Evolutionary conservation across 2,888 invertebrate genomes (phyloP), one percentile per base, ranked within the genome.

Genomic region (Osmoderma eremita): DNA sequence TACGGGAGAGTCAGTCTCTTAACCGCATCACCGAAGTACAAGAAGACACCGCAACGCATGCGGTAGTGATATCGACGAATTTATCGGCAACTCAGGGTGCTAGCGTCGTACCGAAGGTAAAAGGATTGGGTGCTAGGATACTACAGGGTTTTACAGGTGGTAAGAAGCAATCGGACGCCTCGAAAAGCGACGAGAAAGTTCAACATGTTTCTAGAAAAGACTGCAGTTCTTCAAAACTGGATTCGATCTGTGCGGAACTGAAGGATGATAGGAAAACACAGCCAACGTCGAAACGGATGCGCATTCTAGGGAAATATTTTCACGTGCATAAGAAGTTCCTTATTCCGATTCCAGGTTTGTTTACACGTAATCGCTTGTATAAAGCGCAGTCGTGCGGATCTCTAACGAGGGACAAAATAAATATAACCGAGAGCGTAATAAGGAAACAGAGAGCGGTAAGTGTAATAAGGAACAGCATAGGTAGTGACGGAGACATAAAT

Each of bases 1-100:
- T 94, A 65, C 86, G 93, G 8, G 93, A 94, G 83, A 93, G 92
- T 74, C 93, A 94, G 78, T 93, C 93, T 22, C 83, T 94, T 69
- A 94, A 93, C 81, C 88, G 93, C 71, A 93, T 94, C 71, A 93
- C 93, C 13, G 94, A 94, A 83, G 93, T 93, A 72, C 92, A 93
- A 81, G 93, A 93, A 80, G 91, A 89, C 63, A 87, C 83, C 42
- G 75, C 79, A 39, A 69, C 73, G 53, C 82, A 79, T 73, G 76
- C 78, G 12, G 69, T 81, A 39, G 77, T 81, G 18, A 79, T 80
- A 24, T 75, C 79, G 6, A 77, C 79, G 2, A 78, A 78, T 2
- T 69, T 79, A 36, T 76, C 79, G 39, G 80, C 79, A 5, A 77
- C 78, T 15, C 78, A 78, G 61, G 77, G 78, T 3, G 71, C 76